Percentiles rank a stretch among this genome's conserved stretches.
Evolutionary conservation across 2,797 vertebrate genomes (phyloP).

Genomic region (Eupleurogrammus muticus): DNA sequence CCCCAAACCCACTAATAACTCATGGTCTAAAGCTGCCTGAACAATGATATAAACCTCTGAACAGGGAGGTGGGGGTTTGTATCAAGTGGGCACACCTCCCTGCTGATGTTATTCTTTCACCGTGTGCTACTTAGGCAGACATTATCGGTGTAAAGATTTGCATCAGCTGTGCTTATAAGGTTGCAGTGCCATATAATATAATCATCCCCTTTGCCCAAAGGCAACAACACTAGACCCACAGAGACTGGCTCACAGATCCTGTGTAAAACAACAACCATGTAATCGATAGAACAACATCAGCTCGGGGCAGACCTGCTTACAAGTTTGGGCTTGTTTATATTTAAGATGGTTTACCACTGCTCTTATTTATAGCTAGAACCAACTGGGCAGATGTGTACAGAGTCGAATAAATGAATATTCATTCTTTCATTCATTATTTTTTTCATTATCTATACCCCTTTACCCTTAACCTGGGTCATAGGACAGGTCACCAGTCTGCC

Average conservation of each 20-base stretch:
- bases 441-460: too few relatives aligned
- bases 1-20: constrained; percentile 30
- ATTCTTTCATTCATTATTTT: too few relatives aligned
- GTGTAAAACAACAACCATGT: constrained; percentile 43
- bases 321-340: constrained; percentile 61
- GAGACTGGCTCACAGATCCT: constrained; percentile 36
- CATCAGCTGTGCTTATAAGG: constrained; percentile 58
- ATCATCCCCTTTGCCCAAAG: constrained; percentile 41
- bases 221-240: constrained; percentile 14
- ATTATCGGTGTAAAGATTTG: constrained; percentile 53
- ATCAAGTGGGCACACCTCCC: constrained; percentile 31
- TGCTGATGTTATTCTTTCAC: constrained; percentile 39
- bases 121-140: constrained; percentile 24
- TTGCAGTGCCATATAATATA: constrained; percentile 51
- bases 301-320: constrained; percentile 39
- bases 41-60: constrained; percentile 27
- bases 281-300: constrained; percentile 55
- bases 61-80: constrained; percentile 15
- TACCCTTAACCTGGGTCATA: too few relatives aligned
- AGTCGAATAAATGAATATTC: too few relatives aligned
- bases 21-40: constrained; percentile 6
- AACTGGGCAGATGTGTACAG: constrained; percentile 43
- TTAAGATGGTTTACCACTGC: constrained; percentile 33
- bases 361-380: constrained; percentile 33
- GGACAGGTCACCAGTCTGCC: too few relatives aligned